Conservation (phyloP, 2,888 invertebrate species). For the Petrolisthes manimaculis region DNA sequence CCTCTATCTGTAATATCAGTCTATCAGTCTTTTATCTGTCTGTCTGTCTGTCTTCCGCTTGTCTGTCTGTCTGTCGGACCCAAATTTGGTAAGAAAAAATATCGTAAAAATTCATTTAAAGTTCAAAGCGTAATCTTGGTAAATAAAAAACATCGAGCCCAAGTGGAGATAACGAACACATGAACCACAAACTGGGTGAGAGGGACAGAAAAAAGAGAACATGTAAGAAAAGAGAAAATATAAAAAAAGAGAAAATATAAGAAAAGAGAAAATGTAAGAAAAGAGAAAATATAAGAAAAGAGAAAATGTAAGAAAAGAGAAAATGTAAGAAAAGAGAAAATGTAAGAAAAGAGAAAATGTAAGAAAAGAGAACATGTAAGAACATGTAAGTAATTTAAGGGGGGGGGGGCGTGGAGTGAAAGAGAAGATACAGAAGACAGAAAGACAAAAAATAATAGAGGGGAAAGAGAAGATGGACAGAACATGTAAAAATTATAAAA, state of each 20-base stretch:
- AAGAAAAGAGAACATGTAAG: background rate
- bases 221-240: background rate
- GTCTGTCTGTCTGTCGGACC: no score
- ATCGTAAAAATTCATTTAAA: no score
- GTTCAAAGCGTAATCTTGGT: no score
- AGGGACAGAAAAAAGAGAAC: background rate
- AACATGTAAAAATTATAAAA: background rate
- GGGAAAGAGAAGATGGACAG: background rate
- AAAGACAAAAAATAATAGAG: background rate
- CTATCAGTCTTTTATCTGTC: no score
- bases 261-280: background rate
- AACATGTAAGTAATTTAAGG: background rate
- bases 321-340: no score
- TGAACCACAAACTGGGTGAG: no score
- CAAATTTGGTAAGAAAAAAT: no score
- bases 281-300: background rate
- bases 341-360: background rate
- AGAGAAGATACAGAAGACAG: background rate
- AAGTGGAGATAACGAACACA: no score
- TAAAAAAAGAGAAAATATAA: background rate
- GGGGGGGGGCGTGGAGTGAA: background rate
- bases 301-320: constrained; percentile 6
- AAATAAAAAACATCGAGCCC: no score
- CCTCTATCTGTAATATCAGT: no score
- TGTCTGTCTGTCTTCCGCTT: no score